Percentiles rank a stretch among this genome's conserved stretches.
phyloP scores from a whole-genome alignment of 2,797 vertebrate species.

The Leuciscus waleckii region DNA sequence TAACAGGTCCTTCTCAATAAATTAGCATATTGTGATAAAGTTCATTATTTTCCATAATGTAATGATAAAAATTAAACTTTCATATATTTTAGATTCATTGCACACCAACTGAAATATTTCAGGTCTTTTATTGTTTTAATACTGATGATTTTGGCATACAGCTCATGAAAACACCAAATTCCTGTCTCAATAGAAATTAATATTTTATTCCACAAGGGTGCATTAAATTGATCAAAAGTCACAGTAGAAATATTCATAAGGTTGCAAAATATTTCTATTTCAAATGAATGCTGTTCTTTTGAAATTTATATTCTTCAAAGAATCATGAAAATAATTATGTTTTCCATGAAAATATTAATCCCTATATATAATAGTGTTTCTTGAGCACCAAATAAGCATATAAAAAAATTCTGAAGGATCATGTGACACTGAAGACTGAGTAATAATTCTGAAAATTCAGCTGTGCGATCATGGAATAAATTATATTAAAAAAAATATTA shows the following conservation, averaged over 20 bases:
- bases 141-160: too few relatives aligned
- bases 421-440: not conserved
- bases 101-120: too few relatives aligned
- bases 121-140: too few relatives aligned
- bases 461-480: not conserved
- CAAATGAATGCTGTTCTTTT: not conserved
- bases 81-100: too few relatives aligned
- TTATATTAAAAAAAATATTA: not conserved
- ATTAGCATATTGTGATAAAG: too few relatives aligned
- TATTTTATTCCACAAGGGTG: not conserved
- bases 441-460: not conserved
- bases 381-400: not conserved
- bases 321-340: not conserved
- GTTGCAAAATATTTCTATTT: not conserved
- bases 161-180: too few relatives aligned
- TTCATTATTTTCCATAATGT: too few relatives aligned
- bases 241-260: not conserved
- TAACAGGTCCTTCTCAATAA: too few relatives aligned
- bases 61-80: too few relatives aligned
- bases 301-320: not conserved
- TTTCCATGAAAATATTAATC: not conserved
- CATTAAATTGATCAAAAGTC: not conserved
- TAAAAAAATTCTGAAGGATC: not conserved
- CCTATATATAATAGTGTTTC: not conserved
- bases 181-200: too few relatives aligned